phyloP scores from a whole-genome alignment of 2,888 invertebrate species.

The Actias luna region DNA sequence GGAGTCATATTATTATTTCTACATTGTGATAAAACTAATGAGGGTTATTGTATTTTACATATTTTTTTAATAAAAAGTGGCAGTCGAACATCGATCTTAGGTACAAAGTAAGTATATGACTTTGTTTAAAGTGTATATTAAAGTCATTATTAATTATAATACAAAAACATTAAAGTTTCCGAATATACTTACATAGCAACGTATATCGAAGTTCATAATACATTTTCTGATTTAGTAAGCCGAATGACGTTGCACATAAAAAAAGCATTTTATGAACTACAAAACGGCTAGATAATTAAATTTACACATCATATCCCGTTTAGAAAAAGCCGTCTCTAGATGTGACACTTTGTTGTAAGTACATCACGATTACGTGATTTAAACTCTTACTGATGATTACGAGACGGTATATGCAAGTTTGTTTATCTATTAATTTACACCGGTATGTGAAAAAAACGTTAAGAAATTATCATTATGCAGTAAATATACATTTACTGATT shows the following conservation, averaged over 20 bases:
- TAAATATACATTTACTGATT: not conserved
- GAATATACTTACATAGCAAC: too few species aligned
- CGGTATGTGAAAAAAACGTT: not conserved
- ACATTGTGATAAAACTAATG: too few species aligned
- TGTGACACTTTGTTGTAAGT: not conserved
- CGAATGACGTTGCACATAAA: not conserved
- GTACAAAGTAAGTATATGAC: not conserved
- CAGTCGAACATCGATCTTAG: too few species aligned
- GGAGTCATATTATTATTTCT: too few species aligned
- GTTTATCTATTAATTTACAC: conserved; percentile 7
- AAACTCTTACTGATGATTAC: conserved; percentile 1
- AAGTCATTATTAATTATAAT: too few species aligned
- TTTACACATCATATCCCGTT: not conserved
- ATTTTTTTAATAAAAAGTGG: too few species aligned
- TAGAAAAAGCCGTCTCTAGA: not conserved
- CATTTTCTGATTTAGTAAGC: not conserved
- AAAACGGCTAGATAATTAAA: not conserved
- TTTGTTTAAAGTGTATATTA: not conserved
- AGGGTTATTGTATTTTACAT: too few species aligned
- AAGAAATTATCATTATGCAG: not conserved
- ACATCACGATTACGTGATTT: conserved; percentile 8
- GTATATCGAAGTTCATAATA: too few species aligned
- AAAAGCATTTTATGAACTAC: not conserved
- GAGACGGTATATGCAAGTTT: conserved; percentile 4
- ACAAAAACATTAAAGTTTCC: too few species aligned